These are phyloP conservation scores for Cyrtorhinus lividipennis DNA, from an alignment of 1,140 invertebrate species.

Conservation along the genomic window DNA sequence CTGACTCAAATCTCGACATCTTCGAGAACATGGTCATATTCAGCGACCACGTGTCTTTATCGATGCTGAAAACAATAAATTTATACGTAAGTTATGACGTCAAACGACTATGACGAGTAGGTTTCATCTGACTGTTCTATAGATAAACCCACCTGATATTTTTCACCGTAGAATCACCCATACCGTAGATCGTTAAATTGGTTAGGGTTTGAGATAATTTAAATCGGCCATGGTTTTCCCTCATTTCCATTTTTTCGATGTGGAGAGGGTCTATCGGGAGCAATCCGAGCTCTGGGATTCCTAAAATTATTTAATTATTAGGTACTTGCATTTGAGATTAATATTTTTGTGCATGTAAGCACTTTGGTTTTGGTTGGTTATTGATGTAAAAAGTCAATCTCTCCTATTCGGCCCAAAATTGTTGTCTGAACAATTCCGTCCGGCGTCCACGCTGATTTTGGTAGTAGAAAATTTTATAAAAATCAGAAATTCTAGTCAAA, in stretches of 20 bases:
- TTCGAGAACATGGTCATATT: conserved; percentile 12
- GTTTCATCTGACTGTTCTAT: not conserved
- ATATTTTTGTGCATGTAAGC: conserved; percentile 14
- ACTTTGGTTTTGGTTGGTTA: too few species aligned
- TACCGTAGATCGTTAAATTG: conserved; percentile 18
- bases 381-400: too few species aligned
- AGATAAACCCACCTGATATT: conserved; percentile 16
- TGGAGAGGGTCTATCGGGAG: conserved; percentile 18
- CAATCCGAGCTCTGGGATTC: conserved; percentile 21
- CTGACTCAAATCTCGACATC: conserved; percentile 11
- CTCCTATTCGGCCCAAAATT: too few species aligned
- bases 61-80: not conserved
- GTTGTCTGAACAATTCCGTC: too few species aligned
- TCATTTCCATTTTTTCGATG: conserved; percentile 19
- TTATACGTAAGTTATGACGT: not conserved
- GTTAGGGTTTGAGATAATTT: conserved; percentile 17
- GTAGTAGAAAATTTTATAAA: too few species aligned
- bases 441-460: too few species aligned
- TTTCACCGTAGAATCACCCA: conserved; percentile 13
- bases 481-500: too few species aligned
- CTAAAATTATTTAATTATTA: conserved; percentile 15
- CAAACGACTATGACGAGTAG: too few species aligned
- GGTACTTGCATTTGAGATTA: not conserved
- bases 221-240: conserved; percentile 11
- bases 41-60: conserved; percentile 4